phyloP scores from a whole-genome alignment of 2,888 invertebrate species.

The Tetragonula carbonaria region DNA sequence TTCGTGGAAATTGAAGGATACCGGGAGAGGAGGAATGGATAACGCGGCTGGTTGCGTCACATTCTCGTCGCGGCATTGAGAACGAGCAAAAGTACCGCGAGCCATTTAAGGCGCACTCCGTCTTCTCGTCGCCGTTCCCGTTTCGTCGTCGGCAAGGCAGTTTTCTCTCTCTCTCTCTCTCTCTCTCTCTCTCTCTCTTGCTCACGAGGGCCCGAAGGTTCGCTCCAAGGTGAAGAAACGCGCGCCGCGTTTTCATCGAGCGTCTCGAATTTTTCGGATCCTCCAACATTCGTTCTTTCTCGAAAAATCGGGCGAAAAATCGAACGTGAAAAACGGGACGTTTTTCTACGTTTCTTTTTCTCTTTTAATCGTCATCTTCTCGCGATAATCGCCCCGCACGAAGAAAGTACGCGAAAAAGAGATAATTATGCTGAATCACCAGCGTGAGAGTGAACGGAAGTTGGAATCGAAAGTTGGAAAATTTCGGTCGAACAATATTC shows the following conservation, averaged over 20 bases:
- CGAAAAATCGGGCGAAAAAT: too few relatives aligned
- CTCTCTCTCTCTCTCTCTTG: background rate
- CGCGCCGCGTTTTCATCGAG: slow-evolving; percentile 8
- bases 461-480: background rate
- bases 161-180: background rate
- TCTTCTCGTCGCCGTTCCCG: slow-evolving; percentile 61
- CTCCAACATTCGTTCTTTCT: background rate
- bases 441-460: background rate
- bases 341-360: too few relatives aligned
- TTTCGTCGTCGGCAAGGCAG: slow-evolving; percentile 55
- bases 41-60: slow-evolving; percentile 54
- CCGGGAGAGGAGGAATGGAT: slow-evolving; percentile 27
- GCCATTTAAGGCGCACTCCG: slow-evolving; percentile 77
- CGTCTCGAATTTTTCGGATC: background rate
- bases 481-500: background rate
- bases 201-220: slow-evolving; percentile 9
- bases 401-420: background rate
- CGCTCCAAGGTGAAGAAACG: slow-evolving; percentile 42
- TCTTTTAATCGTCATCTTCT: too few relatives aligned
- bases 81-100: slow-evolving; percentile 67
- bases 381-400: background rate
- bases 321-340: too few relatives aligned
- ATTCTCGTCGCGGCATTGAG: slow-evolving; percentile 67
- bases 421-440: background rate
- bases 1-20: slow-evolving; percentile 43